Percentiles rank a stretch among this genome's conserved stretches.
These are phyloP conservation scores for Panthera tigris DNA, from an alignment of 2,113 vertebrate genomes.

Conservation along the genomic window DNA sequence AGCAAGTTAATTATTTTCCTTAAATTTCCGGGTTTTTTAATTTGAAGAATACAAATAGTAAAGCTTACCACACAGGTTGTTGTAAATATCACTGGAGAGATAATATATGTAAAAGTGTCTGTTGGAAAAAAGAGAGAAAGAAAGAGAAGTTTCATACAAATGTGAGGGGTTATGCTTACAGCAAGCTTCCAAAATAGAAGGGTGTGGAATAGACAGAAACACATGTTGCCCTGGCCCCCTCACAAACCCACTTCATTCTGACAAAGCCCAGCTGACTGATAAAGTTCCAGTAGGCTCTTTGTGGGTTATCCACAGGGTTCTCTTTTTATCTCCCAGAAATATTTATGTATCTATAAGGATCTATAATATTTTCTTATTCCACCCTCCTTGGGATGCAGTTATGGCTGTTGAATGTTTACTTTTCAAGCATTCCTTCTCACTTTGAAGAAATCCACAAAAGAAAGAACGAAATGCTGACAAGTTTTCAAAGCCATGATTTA, in stretches of 20 bases:
- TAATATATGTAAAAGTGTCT: background rate
- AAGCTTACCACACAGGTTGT: background rate
- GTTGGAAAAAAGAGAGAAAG: background rate
- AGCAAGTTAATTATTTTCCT: background rate
- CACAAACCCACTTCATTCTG: conserved; percentile 7
- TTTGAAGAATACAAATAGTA: background rate
- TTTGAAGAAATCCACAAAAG: conserved; percentile 77
- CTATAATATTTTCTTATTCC: conserved; percentile 65
- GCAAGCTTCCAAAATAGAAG: background rate
- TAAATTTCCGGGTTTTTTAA: background rate
- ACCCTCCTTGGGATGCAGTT: conserved; percentile 37
- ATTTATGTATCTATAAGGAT: conserved; percentile 71
- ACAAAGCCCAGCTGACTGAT: conserved; percentile 49
- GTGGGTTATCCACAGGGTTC: conserved; percentile 65
- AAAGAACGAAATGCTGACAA: conserved; percentile 55
- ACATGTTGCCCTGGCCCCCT: background rate
- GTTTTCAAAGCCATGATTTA: conserved; percentile 66
- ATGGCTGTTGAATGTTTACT: conserved; percentile 67
- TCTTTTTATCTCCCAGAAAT: conserved; percentile 75
- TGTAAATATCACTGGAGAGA: background rate
- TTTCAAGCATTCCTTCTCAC: conserved; percentile 66
- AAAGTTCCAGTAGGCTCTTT: conserved; percentile 58
- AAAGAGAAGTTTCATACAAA: background rate
- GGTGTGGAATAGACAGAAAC: background rate
- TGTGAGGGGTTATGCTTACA: background rate